phyloP scores from a whole-genome alignment of 2,113 vertebrate genomes.

The Cyprinodon brontotheroides region DNA sequence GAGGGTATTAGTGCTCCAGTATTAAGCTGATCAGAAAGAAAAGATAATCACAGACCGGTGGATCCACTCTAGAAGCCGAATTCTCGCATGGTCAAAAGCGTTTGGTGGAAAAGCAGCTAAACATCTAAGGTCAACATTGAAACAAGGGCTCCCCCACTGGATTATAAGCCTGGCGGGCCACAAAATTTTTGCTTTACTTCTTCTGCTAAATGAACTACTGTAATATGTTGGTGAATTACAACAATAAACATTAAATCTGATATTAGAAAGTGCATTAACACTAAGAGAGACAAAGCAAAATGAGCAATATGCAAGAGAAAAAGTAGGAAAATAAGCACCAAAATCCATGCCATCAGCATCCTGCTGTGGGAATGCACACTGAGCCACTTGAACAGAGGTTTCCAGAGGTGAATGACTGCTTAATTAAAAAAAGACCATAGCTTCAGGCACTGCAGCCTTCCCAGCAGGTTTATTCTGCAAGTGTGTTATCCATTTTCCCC shows the following conservation, averaged over 20 bases:
- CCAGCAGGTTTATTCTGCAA: constrained; percentile 29
- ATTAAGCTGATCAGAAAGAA: no score
- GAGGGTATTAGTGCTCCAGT: no score
- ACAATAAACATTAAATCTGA: background rate
- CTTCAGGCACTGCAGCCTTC: constrained; percentile 31
- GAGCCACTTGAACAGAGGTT: constrained; percentile 44
- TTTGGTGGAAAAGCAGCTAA: no score
- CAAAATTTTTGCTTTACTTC: background rate
- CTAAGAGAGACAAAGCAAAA: constrained; percentile 16
- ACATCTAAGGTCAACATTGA: no score
- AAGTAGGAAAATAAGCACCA: constrained; percentile 3
- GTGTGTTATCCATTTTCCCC: constrained; percentile 31
- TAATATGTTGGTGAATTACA: background rate
- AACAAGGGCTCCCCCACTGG: no score
- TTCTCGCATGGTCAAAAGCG: no score
- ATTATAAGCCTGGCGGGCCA: no score
- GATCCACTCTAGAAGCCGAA: no score
- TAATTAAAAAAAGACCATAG: constrained; percentile 50
- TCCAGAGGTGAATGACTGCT: constrained; percentile 48
- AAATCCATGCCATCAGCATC: background rate
- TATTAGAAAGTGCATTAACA: background rate
- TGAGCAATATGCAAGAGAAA: background rate
- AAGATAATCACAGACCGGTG: no score
- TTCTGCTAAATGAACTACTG: background rate
- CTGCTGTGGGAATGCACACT: constrained; percentile 9